These are phyloP conservation scores for Threskiornis aethiopicus DNA, from an alignment of 2,797 vertebrate genomes.

Conservation along the genomic window DNA sequence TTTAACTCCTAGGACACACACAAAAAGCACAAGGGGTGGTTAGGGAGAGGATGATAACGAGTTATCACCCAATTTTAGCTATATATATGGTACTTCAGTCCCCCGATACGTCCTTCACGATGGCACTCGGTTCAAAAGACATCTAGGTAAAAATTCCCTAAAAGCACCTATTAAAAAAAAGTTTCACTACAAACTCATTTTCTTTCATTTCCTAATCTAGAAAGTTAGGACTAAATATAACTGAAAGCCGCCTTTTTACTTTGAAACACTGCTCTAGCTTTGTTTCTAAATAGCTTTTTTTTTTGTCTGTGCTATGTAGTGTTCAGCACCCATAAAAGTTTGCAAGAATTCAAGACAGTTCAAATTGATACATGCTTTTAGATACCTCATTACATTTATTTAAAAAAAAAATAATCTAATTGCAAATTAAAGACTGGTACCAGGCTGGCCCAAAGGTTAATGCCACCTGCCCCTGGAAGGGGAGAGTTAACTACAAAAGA, in stretches of 20 bases:
- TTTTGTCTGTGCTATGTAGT: not conserved
- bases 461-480: not conserved
- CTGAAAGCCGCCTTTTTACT: not conserved
- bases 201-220: conserved; percentile 7
- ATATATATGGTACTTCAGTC: not conserved
- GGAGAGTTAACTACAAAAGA: not conserved
- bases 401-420: not conserved
- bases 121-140: conserved; percentile 33
- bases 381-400: not conserved
- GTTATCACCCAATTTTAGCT: not conserved
- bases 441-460: not conserved
- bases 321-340: conserved; percentile 44
- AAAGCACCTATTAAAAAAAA: conserved; percentile 11
- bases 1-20: not conserved
- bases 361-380: not conserved
- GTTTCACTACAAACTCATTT: not conserved
- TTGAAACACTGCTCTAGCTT: not conserved
- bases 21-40: not conserved
- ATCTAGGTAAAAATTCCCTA: conserved; percentile 13
- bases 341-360: not conserved
- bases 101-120: not conserved
- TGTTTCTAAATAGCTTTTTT: not conserved
- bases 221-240: not conserved
- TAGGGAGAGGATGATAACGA: not conserved
- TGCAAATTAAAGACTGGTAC: not conserved